Base-by-base conservation (phyloP, 1,140 invertebrate species). In the Hestina assimilis region DNA sequence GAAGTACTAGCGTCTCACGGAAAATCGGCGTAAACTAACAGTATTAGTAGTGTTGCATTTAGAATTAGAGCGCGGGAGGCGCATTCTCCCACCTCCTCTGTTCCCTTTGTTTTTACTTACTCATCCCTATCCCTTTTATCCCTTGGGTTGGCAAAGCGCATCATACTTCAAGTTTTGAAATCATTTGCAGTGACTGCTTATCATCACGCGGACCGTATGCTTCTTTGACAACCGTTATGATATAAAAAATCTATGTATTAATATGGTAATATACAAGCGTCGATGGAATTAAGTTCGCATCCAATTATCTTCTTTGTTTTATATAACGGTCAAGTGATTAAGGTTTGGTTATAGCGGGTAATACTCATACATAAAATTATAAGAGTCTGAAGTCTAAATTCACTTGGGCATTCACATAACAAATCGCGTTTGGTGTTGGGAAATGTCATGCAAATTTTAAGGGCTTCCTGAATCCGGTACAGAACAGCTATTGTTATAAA, bases 371-470 rank as follows among this genome's bases (percentile, higher is more conserved):
- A 75, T 72, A 72, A 75, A 71, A 74, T 75, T 69, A 75, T 41
- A 54, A 63, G 51, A 55, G 56, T 24, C 41, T 46, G 50, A 56
- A 61, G 29, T 46, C 50, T 52, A 58, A 76, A 70, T 64, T 63
- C 69, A 54, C 62, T 66, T 55, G 65, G 58, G 66, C 38, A 65
- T 76, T 72, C 48, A 71, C 51, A 70, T 72, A 80, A 76, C 66
- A 81, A 79, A 81, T 76, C 72, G 68, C 40, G 58, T 81, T 77
- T 69, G 63, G 59, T 70, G 60, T 72, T 69, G 69, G 62, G 66
- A 74, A 79, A 76, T 77, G 75, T 80, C 74, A 83, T 85, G 80
- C 72, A 86, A 86, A 86, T 83, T 59, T 82, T 75, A 61, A 58
- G 71, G 58, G 55, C 56, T 67, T 64, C 65, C 66, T 60, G 65